A percentile compares a stretch with the other conserved stretches of the same genome.
These are phyloP conservation scores for Symphodus melops DNA, from an alignment of 2,113 vertebrate genomes.

Conservation along the genomic window DNA sequence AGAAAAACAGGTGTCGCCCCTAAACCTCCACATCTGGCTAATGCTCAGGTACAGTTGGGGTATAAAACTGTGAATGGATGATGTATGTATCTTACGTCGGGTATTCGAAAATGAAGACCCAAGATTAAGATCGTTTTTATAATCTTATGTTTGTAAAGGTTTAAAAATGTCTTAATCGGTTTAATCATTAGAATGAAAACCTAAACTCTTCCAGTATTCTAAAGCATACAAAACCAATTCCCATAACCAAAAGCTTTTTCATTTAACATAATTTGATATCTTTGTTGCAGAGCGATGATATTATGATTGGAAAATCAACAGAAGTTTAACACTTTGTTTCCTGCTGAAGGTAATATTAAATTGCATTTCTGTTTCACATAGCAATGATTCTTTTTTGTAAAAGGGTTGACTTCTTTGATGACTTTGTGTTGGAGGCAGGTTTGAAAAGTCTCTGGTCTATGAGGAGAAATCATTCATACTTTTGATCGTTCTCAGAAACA, in stretches of 20 bases:
- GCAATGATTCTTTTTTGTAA: background rate
- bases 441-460: no score
- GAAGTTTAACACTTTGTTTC: conserved; percentile 65
- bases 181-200: no score
- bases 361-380: background rate
- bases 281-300: conserved; percentile 59
- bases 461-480: no score
- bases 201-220: no score
- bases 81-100: background rate
- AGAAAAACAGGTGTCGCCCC: conserved; percentile 51
- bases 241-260: no score
- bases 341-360: conserved; percentile 30
- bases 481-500: no score
- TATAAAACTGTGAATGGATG: background rate
- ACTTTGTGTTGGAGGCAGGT: background rate
- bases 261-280: background rate
- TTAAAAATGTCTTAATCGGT: no score
- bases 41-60: conserved; percentile 51
- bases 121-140: no score
- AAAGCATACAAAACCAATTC: no score
- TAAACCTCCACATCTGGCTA: conserved; percentile 53
- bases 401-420: background rate
- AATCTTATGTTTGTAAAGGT: no score
- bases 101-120: no score
- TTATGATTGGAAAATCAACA: conserved; percentile 75